Base-by-base conservation (phyloP, 1,140 invertebrate species). In the Zaprionus inermis region DNA sequence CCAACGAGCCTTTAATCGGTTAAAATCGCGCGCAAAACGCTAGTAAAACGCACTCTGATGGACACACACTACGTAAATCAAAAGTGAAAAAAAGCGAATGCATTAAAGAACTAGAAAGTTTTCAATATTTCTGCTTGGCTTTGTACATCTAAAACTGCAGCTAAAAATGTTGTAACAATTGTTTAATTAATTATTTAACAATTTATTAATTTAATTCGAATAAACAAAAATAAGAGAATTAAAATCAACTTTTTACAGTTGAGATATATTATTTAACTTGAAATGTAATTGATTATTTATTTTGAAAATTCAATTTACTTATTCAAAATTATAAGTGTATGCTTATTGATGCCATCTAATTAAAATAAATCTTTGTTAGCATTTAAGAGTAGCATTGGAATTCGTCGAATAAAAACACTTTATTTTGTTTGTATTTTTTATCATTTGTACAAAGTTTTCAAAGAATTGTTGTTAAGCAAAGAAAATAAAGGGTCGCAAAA, bases 21-120 rank as follows among this genome's bases (percentile, higher is more conserved):
- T 6, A 52, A 63, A 81, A 59, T 63, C 56, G 75, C 44, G 54
- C 24, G 32, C 28, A n/a, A 71, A 68, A 46, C 74, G 64, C 63
- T 57, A 11, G 36, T 18, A 46, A 55, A 52, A 51, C 30, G 18
- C 67, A 24, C 41, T 5, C 38, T 56, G 36, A 49, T 28, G 55
- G 49, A 44, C 49, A 5, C 7, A 46, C 22, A 36, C 14, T 16
- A 66, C 52, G 28, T 46, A 44, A 67, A 67, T 6, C 3, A n/a
- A n/a, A n/a, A n/a, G n/a, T 32, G 0, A 32, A 0, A 9, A 9
- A 32, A 32, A 9, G 7, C 1, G 0, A 9, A 10, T 9, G 30
- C 10, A 32, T 32, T 9, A 32, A n/a, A n/a, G n/a, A n/a, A n/a
- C n/a, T n/a, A n/a, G n/a, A n/a, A n/a, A n/a, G n/a, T n/a, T n/a